phyloP scores from a whole-genome alignment of 2,113 vertebrate species.

The Nesogale talazaci region DNA sequence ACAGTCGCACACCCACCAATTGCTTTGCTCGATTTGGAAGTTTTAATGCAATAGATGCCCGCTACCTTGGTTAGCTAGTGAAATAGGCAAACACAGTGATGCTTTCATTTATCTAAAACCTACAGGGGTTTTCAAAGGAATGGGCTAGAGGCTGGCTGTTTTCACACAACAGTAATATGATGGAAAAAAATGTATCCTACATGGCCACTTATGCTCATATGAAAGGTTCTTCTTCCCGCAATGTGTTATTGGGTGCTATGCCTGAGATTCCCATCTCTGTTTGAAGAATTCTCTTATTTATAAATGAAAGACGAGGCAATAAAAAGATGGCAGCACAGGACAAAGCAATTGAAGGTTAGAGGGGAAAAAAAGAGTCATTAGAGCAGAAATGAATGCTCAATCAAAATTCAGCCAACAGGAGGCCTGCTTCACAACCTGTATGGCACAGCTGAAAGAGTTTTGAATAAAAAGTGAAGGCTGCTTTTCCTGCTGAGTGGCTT shows the following conservation, averaged over 20 bases:
- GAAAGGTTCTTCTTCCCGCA: background rate
- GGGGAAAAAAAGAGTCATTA: background rate
- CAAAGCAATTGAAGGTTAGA: background rate
- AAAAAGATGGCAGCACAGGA: background rate
- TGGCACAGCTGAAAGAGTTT: background rate
- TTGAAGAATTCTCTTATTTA: slow-evolving; percentile 47
- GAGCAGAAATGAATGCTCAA: slow-evolving; percentile 40
- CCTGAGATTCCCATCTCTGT: background rate
- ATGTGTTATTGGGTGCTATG: background rate
- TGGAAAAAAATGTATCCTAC: background rate
- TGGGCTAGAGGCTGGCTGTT: background rate
- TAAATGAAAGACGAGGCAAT: background rate
- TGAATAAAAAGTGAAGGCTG: background rate
- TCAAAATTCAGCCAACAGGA: background rate
- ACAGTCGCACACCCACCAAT: background rate
- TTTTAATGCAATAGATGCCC: background rate
- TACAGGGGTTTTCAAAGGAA: background rate
- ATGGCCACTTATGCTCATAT: background rate
- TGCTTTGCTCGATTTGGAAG: background rate
- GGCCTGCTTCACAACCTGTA: background rate
- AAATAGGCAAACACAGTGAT: background rate
- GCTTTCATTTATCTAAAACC: background rate
- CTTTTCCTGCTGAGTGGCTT: slow-evolving; percentile 35
- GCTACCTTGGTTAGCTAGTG: background rate
- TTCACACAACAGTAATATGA: background rate